Conservation (phyloP, 2,113 vertebrate genomes). For the Salminus brasiliensis region DNA sequence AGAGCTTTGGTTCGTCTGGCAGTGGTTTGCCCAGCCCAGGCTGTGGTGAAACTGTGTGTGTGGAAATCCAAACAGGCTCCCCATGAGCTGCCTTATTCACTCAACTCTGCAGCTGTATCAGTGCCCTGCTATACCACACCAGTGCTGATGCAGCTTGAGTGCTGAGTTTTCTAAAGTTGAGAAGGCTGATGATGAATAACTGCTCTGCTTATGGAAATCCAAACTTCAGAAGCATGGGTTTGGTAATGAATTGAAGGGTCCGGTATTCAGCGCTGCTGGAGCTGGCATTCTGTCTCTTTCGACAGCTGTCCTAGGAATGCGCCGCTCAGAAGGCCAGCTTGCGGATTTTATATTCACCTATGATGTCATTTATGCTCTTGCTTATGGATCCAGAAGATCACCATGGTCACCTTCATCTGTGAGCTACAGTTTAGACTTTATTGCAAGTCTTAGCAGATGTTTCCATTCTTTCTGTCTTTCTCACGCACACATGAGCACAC, state of each 20-base stretch:
- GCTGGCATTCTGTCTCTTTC: constrained; percentile 42
- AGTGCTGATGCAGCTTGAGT: background rate
- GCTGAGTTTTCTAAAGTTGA: background rate
- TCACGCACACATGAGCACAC: too few species aligned
- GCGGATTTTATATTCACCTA: constrained; percentile 40
- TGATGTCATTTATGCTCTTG: constrained; percentile 43
- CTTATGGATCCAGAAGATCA: constrained; percentile 50
- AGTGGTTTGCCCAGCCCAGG: constrained; percentile 60
- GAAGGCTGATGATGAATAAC: background rate
- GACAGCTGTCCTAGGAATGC: constrained; percentile 58
- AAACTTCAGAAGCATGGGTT: constrained; percentile 25
- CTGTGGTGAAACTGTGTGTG: constrained; percentile 65
- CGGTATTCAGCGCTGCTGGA: constrained; percentile 23
- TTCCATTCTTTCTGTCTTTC: constrained; percentile 54
- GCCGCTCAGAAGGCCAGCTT: background rate
- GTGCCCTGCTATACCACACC: background rate
- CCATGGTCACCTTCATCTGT: constrained; percentile 72
- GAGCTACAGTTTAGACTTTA: constrained; percentile 44
- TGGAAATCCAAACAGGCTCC: constrained; percentile 59
- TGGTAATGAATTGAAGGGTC: constrained; percentile 27
- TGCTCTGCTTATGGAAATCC: background rate
- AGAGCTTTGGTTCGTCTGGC: constrained; percentile 57
- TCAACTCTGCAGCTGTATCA: constrained; percentile 42
- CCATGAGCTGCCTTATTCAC: constrained; percentile 17
- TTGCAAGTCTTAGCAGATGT: constrained; percentile 71